phyloP scores from a whole-genome alignment of 1,140 invertebrate species.

The Bacillus rossius region DNA sequence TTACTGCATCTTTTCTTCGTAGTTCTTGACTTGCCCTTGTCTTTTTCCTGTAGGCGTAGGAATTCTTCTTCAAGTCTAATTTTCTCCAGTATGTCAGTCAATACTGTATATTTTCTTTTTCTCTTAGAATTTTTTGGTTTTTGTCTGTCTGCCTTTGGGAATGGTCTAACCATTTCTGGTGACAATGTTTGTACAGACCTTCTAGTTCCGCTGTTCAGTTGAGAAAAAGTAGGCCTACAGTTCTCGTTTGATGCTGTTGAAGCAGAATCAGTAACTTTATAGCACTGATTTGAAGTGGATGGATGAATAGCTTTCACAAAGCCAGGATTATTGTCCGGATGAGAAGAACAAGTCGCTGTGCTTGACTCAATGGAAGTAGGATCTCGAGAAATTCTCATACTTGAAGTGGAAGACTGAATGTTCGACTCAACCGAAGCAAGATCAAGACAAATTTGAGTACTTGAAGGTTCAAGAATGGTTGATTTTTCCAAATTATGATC shows the following conservation, averaged over 20 bases:
- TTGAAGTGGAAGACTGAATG: not conserved
- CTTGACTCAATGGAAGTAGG: not conserved
- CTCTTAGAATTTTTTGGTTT: not conserved
- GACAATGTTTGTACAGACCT: not conserved
- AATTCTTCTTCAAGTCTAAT: not conserved
- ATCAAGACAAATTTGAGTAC: not conserved
- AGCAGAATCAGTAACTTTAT: not conserved
- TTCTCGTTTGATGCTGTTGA: not conserved
- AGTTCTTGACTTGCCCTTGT: not conserved
- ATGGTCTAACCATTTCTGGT: not conserved
- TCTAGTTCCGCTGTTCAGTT: not conserved
- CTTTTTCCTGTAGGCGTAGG: not conserved
- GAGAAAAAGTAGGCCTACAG: not conserved
- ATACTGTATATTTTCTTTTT: not conserved
- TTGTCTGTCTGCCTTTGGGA: conserved; percentile 1
- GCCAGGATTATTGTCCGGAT: not conserved
- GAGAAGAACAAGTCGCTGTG: not conserved
- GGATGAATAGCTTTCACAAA: too few relatives aligned
- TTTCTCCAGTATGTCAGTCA: conserved; percentile 3
- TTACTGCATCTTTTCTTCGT: not conserved
- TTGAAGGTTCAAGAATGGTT: not conserved
- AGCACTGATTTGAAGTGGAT: too few relatives aligned
- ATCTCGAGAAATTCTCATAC: not conserved
- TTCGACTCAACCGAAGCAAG: not conserved
- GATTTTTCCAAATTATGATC: not conserved